Evolutionary conservation across 1,140 invertebrate genomes (phyloP).

Genomic region (Conus betulinus): DNA sequence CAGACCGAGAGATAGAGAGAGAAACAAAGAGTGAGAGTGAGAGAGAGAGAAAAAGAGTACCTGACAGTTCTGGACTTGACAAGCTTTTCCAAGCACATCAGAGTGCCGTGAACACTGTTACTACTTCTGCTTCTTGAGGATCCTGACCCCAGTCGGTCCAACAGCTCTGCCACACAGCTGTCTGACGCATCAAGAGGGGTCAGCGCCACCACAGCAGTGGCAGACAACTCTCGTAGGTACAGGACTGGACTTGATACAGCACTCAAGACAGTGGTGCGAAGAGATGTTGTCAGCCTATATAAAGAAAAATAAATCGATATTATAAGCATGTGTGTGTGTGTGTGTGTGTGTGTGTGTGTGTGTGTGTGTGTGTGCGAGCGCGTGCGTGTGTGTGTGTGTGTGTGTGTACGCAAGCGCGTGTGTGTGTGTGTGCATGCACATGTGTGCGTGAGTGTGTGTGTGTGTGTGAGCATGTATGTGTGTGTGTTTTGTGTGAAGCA

Average conservation of each 20-base stretch:
- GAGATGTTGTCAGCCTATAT: not conserved
- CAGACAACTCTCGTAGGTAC: constrained; percentile 64
- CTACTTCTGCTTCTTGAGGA: not conserved
- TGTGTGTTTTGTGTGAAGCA: too few relatives aligned
- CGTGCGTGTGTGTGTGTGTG: too few relatives aligned
- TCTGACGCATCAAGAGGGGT: constrained; percentile 49
- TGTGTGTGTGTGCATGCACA: too few relatives aligned
- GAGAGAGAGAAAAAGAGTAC: constrained; percentile 1
- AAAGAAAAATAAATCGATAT: not conserved
- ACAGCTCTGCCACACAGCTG: constrained; percentile 30
- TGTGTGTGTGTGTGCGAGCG: too few relatives aligned
- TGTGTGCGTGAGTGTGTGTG: too few relatives aligned
- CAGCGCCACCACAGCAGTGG: constrained; percentile 59
- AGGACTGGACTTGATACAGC: constrained; percentile 63
- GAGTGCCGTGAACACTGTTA: constrained; percentile 40
- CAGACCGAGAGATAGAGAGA: too few relatives aligned
- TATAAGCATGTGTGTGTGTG: too few relatives aligned
- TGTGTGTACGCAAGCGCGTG: too few relatives aligned
- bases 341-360: too few relatives aligned
- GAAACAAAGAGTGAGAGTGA: not conserved
- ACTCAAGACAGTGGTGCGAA: not conserved
- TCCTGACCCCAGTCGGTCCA: constrained; percentile 21
- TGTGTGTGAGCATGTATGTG: too few relatives aligned
- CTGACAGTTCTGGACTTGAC: constrained; percentile 31
- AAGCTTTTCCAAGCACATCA: constrained; percentile 52